A percentile compares a stretch with the other conserved stretches of the same genome.
phyloP scores from a whole-genome alignment of 2,113 vertebrate genomes.

The Thunnus maccoyii region DNA sequence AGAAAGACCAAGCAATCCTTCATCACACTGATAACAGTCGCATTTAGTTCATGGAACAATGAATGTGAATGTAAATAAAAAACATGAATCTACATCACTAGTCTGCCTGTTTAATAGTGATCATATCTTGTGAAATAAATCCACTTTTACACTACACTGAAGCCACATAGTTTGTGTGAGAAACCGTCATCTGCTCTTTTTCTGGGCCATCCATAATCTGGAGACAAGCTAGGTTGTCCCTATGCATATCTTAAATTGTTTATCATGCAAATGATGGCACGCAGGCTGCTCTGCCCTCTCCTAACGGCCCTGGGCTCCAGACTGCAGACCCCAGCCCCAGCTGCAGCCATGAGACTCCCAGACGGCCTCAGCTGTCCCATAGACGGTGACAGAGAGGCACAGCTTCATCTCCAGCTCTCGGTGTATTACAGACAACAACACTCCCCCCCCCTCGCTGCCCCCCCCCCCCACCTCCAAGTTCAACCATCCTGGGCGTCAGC shows the following conservation, averaged over 20 bases:
- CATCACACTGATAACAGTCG: conserved; percentile 20
- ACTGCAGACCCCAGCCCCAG: conserved; percentile 79
- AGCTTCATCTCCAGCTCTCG: conserved; percentile 39
- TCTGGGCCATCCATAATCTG: conserved; percentile 82
- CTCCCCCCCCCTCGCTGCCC: background rate
- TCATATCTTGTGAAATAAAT: conserved; percentile 34
- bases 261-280: conserved; percentile 86
- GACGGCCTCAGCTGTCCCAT: conserved; percentile 79
- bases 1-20: conserved; percentile 32
- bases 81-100: conserved; percentile 23
- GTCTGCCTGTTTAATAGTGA: conserved; percentile 26
- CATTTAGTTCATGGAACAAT: conserved; percentile 18
- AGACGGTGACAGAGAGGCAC: conserved; percentile 51
- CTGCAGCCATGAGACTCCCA: conserved; percentile 79
- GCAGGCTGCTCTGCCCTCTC: conserved; percentile 75
- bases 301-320: conserved; percentile 77
- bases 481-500: conserved; percentile 42
- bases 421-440: conserved; percentile 33
- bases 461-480: conserved; percentile 31
- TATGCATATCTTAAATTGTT: conserved; percentile 87
- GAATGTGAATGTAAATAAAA: conserved; percentile 39
- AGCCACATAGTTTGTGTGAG: conserved; percentile 67
- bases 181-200: conserved; percentile 80
- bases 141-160: conserved; percentile 36
- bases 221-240: conserved; percentile 80